Evolutionary conservation across 1,140 invertebrate genomes (phyloP), one percentile per base, ranked within the genome.

Genomic region (Drosophila nasuta): DNA sequence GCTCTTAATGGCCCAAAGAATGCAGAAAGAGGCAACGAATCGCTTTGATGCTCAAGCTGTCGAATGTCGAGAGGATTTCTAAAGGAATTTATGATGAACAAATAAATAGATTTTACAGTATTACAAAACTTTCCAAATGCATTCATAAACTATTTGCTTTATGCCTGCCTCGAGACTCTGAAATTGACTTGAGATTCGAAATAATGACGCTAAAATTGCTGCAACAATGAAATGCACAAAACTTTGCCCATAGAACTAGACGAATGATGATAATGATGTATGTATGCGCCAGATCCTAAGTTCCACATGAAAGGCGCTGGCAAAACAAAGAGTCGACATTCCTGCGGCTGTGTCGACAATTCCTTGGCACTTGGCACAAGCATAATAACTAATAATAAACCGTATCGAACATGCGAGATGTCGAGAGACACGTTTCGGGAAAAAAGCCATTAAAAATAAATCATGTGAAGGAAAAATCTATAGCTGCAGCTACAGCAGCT

Each of bases 351-450:
- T 51, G 28, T 66, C 63, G 45, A 69, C 59, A 77, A 73, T 64
- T 45, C 25, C 43, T 52, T 49, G 59, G 46, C 64, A 75, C 71
- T 70, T 69, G 71, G 59, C 65, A 67, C 54, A 63, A 38, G 13
- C 72, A 64, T 76, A 76, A 79, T 79, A 76, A 76, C 77, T 76
- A 76, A 76, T 76, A 79, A 79, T 79, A 79, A 76, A 79, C 73
- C 62, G 43, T 38, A 57, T 11, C 62, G 49, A 35, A 52, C 28
- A 48, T 46, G 41, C 59, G 41, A 54, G 49, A 54, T 51, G 20
- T 41, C 59, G 38, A 65, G 51, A 66, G 51, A 66, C 66, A 70
- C 71, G 71, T 68, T 60, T 56, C 66, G 30, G 64, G 30, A 71
- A 59, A 76, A 56, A 25, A 56, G 45, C 73, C 77, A 76, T 78